Percentiles rank a stretch among this genome's conserved stretches.
Evolutionary conservation across 2,888 invertebrate species (phyloP).

Genomic region (Xestia c-nigrum): DNA sequence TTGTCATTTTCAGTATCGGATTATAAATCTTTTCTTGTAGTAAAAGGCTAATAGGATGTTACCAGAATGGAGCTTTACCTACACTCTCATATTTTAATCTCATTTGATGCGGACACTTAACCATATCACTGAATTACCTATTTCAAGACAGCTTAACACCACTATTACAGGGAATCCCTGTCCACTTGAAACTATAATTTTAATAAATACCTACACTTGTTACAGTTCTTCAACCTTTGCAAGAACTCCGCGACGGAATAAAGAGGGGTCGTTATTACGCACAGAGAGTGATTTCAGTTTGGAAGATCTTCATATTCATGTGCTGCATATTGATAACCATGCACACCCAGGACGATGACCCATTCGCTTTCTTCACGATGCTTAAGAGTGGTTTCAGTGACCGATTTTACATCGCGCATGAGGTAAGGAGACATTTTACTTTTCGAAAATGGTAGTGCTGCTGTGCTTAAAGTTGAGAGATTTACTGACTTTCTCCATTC

Average conservation of each 20-base stretch:
- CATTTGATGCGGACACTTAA: conserved; percentile 26
- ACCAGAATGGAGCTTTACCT: neutral
- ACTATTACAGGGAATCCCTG: neutral
- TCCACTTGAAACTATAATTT: conserved; percentile 19
- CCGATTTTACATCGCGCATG: conserved; percentile 88
- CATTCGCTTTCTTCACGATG: conserved; percentile 86
- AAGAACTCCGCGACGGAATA: conserved; percentile 88
- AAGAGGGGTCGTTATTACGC: conserved; percentile 93
- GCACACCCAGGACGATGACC: conserved; percentile 82
- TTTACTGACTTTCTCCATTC: neutral
- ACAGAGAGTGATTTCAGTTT: conserved; percentile 93
- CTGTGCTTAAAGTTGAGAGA: neutral
- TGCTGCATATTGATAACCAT: conserved; percentile 91
- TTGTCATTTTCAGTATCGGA: neutral
- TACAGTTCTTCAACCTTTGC: conserved; percentile 72
- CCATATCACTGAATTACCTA: neutral
- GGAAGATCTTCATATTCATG: conserved; percentile 95
- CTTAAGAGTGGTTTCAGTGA: conserved; percentile 86
- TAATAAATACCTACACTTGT: conserved; percentile 20
- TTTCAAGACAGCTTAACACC: neutral
- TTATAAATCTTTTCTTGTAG: neutral
- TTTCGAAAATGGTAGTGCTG: neutral
- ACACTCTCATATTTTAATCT: conserved; percentile 4
- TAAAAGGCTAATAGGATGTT: neutral
- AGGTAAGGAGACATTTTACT: conserved; percentile 79